phyloP scores from a whole-genome alignment of 1,140 invertebrate genomes.

The Neuroterus valhalla region DNA sequence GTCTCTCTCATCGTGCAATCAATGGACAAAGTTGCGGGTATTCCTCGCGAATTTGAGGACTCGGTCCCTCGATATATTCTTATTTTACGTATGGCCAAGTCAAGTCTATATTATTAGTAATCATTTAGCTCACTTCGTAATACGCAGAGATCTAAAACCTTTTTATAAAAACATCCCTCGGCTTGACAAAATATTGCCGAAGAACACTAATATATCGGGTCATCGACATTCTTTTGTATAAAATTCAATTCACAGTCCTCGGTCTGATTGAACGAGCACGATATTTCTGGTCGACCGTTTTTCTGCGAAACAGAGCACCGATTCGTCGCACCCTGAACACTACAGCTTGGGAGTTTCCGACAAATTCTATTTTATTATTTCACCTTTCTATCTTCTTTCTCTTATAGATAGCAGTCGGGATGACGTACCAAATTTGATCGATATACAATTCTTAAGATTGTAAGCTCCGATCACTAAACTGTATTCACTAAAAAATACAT shows the following conservation, averaged over 20 bases:
- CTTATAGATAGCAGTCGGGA: constrained; percentile 43
- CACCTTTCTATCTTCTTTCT: neutral
- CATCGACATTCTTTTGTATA: constrained; percentile 48
- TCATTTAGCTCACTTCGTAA: constrained; percentile 61
- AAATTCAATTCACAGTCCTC: constrained; percentile 61
- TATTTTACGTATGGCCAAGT: constrained; percentile 64
- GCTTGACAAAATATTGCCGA: constrained; percentile 73
- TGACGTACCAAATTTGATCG: constrained; percentile 26
- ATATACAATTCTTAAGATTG: constrained; percentile 22
- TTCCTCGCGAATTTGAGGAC: constrained; percentile 47
- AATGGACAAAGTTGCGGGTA: constrained; percentile 57
- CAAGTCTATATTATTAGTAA: constrained; percentile 58
- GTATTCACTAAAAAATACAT: neutral
- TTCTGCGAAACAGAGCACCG: constrained; percentile 32
- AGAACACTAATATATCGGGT: constrained; percentile 68
- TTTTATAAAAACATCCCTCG: constrained; percentile 72
- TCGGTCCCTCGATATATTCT: constrained; percentile 54
- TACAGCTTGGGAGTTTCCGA: constrained; percentile 57
- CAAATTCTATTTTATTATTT: constrained; percentile 25
- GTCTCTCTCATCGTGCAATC: constrained; percentile 37
- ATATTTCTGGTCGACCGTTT: constrained; percentile 27
- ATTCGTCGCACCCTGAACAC: constrained; percentile 69
- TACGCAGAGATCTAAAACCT: constrained; percentile 60
- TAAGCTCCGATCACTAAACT: neutral
- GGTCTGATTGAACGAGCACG: constrained; percentile 62